Conservation (phyloP, 2,888 invertebrate species). For the Cheilosia scutellata region DNA sequence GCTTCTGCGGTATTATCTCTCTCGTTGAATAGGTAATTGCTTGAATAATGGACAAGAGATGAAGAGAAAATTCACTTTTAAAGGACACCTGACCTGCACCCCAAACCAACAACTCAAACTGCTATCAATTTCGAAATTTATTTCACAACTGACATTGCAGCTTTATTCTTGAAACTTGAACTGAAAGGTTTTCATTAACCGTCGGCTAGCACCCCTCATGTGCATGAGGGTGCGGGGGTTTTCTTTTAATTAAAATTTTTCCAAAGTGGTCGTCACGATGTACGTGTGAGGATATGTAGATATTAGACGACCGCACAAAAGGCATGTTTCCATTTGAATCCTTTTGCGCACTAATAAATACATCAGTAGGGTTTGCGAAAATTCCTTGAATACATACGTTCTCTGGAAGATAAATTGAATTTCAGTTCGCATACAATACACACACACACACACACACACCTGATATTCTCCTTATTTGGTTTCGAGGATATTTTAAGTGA, state of each 20-base stretch:
- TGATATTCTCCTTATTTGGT: slow-evolving; percentile 24
- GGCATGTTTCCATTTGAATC: neutral
- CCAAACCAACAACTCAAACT: neutral
- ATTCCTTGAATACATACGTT: neutral
- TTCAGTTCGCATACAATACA: slow-evolving; percentile 1
- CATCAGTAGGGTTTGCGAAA: slow-evolving; percentile 3
- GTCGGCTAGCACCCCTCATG: neutral
- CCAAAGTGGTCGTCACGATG: neutral
- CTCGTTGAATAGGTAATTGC: slow-evolving; percentile 32
- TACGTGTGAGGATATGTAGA: neutral
- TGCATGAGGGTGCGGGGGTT: neutral
- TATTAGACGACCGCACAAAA: slow-evolving; percentile 2
- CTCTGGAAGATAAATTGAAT: slow-evolving; percentile 27
- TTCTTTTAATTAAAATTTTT: slow-evolving; percentile 39
- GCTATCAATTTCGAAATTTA: slow-evolving; percentile 11
- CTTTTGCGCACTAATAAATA: slow-evolving; percentile 23
- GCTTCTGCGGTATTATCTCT: slow-evolving; percentile 15
- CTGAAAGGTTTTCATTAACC: slow-evolving; percentile 2
- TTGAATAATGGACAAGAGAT: slow-evolving; percentile 46
- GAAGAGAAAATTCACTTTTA: neutral
- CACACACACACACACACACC: neutral
- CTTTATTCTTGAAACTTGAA: slow-evolving; percentile 6
- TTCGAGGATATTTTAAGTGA: slow-evolving; percentile 23
- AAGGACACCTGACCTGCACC: neutral
- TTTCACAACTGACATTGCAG: neutral